Evolutionary conservation across 2,888 invertebrate species (phyloP).

Genomic region (Cephus rjabovi): DNA sequence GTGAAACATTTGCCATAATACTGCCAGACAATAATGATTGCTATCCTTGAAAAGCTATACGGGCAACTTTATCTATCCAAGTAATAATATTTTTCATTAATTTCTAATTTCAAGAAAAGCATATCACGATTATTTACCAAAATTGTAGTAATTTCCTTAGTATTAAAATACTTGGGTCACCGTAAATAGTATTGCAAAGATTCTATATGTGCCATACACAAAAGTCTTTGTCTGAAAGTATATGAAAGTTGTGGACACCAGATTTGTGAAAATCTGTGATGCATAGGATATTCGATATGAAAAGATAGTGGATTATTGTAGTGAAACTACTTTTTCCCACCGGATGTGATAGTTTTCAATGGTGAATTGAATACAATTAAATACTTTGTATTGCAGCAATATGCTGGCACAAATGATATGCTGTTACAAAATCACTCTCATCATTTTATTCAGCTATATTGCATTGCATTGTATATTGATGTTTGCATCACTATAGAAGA

Average conservation of each 20-base stretch:
- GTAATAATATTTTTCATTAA: background rate
- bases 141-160: background rate
- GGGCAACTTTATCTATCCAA: background rate
- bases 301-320: background rate
- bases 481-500: background rate
- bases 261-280: background rate
- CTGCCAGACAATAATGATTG: background rate
- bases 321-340: background rate
- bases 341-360: background rate
- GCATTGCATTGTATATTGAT: background rate
- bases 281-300: background rate
- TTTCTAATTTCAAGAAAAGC: background rate
- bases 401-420: background rate
- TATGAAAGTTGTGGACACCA: background rate
- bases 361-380: background rate
- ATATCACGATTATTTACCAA: background rate
- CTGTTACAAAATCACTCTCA: background rate
- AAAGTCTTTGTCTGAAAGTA: background rate
- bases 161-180: background rate
- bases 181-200: background rate
- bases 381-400: background rate
- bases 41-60: background rate
- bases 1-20: background rate
- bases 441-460: background rate
- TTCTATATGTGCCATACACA: background rate